phyloP scores from a whole-genome alignment of 2,888 invertebrate genomes.

The Pegoplata infirma region DNA sequence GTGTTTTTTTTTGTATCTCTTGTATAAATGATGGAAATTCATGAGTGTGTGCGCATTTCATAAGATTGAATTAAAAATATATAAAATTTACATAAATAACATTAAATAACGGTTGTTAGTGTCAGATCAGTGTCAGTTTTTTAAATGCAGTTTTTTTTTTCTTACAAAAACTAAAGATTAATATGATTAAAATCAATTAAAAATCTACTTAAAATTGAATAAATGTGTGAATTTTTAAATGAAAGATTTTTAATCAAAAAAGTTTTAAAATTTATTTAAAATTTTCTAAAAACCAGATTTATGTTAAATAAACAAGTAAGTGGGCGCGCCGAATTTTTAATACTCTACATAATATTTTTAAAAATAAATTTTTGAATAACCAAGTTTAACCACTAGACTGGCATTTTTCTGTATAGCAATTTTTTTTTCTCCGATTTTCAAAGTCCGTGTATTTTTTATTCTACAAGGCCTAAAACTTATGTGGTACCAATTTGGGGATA shows the following conservation, averaged over 20 bases:
- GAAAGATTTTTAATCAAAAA: neutral
- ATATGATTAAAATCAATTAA: constrained; percentile 28
- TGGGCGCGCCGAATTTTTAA: too few species aligned
- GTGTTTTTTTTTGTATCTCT: neutral
- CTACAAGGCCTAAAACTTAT: too few species aligned
- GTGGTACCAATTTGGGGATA: too few species aligned
- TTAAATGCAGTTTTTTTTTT: too few species aligned
- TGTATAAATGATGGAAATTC: neutral
- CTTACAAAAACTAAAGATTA: too few species aligned
- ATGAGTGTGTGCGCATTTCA: constrained; percentile 16
- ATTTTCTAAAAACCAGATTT: neutral
- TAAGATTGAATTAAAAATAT: constrained; percentile 52
- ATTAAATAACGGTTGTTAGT: constrained; percentile 52
- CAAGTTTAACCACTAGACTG: too few species aligned
- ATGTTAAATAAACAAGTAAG: too few species aligned
- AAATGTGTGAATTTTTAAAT: constrained; percentile 10
- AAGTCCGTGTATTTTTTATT: too few species aligned
- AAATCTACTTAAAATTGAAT: constrained; percentile 3
- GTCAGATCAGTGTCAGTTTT: constrained; percentile 59
- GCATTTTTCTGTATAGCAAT: too few species aligned
- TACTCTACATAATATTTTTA: too few species aligned
- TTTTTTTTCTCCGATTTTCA: too few species aligned
- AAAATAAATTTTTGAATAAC: too few species aligned
- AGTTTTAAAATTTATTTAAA: constrained; percentile 17
- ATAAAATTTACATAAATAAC: constrained; percentile 50